Conservation (phyloP, 2,888 invertebrate species). For the Atrina japonica region DNA sequence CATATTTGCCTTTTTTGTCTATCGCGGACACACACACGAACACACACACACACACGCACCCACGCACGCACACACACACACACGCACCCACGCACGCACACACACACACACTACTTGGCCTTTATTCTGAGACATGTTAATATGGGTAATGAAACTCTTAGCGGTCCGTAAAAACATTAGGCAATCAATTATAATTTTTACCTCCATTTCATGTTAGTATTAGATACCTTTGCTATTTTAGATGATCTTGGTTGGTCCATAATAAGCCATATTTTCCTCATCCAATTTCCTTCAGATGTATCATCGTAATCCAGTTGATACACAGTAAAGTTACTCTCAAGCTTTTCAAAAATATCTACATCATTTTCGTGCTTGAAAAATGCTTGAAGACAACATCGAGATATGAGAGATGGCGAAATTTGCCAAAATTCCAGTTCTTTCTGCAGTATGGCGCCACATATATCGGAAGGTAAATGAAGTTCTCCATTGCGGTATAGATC, state of each 20-base stretch:
- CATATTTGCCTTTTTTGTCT: too few relatives aligned
- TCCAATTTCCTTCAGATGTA: too few relatives aligned
- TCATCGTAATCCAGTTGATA: background rate
- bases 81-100: too few relatives aligned
- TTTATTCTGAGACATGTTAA: too few relatives aligned
- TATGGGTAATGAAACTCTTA: too few relatives aligned
- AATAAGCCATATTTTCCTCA: slow-evolving; percentile 50
- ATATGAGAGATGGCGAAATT: slow-evolving; percentile 57
- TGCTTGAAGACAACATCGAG: slow-evolving; percentile 64
- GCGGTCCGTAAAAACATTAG: too few relatives aligned
- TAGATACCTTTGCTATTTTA: slow-evolving; percentile 36
- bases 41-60: too few relatives aligned
- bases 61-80: too few relatives aligned
- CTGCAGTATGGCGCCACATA: slow-evolving; percentile 63
- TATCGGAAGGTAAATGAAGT: slow-evolving; percentile 66
- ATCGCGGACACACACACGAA: too few relatives aligned
- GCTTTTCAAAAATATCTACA: slow-evolving; percentile 44
- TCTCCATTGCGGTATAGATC: slow-evolving; percentile 62
- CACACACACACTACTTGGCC: too few relatives aligned
- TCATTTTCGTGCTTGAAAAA: slow-evolving; percentile 50
- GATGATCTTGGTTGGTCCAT: slow-evolving; percentile 57
- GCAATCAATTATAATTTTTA: too few relatives aligned
- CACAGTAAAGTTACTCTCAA: slow-evolving; percentile 41
- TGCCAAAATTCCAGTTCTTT: slow-evolving; percentile 69
- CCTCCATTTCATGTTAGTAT: too few relatives aligned